phyloP scores from a whole-genome alignment of 1,140 invertebrate genomes.

The Drosophila saltans region DNA sequence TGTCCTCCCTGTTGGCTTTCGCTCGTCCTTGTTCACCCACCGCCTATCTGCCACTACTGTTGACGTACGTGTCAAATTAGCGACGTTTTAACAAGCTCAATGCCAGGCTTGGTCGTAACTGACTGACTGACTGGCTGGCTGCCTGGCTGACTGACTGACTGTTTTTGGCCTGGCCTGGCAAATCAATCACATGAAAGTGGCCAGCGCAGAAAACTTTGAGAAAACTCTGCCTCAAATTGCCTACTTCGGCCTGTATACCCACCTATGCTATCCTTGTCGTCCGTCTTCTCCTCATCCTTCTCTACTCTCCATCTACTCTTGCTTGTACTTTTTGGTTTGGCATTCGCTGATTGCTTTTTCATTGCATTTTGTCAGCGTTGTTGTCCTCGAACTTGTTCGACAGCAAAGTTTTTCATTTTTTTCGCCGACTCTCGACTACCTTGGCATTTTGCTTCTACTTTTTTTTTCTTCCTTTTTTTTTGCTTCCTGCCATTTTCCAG shows the following conservation, averaged over 20 bases:
- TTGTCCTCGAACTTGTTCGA: constrained; percentile 48
- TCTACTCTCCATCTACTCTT: constrained; percentile 10
- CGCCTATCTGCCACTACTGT: constrained; percentile 42
- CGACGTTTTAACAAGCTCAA: constrained; percentile 74
- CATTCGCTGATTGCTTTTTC: constrained; percentile 72
- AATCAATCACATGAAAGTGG: constrained; percentile 73
- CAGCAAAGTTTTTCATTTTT: constrained; percentile 54
- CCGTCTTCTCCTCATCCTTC: too few relatives aligned
- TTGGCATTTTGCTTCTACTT: constrained; percentile 1
- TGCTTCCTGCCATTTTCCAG: constrained; percentile 67
- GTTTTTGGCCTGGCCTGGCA: constrained; percentile 33
- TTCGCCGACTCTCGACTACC: neutral
- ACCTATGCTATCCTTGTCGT: neutral
- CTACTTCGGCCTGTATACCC: constrained; percentile 43
- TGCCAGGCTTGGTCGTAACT: constrained; percentile 12
- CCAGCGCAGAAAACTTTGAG: constrained; percentile 65
- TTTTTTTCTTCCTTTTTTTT: constrained; percentile 14
- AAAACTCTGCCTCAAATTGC: constrained; percentile 67
- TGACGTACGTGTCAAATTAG: constrained; percentile 77
- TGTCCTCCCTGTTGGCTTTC: neutral
- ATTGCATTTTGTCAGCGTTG: constrained; percentile 67
- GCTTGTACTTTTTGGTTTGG: constrained; percentile 38
- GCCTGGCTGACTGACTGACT: too few relatives aligned
- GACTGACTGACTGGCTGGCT: too few relatives aligned
- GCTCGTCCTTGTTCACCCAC: constrained; percentile 4